Evolutionary conservation across 2,113 vertebrate genomes (phyloP).

Genomic region (Eubucco bourcierii): DNA sequence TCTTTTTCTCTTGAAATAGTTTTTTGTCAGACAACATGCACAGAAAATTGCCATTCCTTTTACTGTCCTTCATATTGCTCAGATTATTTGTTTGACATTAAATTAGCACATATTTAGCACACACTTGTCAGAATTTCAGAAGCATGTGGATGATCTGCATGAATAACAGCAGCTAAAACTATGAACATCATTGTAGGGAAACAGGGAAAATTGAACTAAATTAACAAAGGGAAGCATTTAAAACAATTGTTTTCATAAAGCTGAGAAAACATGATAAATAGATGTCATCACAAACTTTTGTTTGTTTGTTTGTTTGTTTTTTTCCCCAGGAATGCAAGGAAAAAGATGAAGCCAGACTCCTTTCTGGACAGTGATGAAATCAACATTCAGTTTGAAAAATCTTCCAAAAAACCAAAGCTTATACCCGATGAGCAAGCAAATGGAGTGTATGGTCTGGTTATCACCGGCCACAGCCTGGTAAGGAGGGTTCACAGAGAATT

Average conservation of each 20-base stretch:
- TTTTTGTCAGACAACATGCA: neutral
- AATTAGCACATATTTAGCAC: neutral
- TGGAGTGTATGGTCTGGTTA: conserved; percentile 87
- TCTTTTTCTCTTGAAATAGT: neutral
- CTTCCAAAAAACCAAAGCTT: neutral
- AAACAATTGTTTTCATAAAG: neutral
- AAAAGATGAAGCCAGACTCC: conserved; percentile 81
- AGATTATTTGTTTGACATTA: neutral
- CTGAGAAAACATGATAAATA: neutral
- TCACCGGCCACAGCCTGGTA: conserved; percentile 93
- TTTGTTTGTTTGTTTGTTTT: neutral
- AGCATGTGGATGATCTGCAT: neutral
- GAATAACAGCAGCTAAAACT: neutral
- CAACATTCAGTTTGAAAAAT: conserved; percentile 69
- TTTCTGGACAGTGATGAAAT: conserved; percentile 66
- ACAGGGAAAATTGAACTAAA: neutral
- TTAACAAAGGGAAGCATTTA: neutral
- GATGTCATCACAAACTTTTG: neutral
- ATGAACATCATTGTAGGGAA: neutral
- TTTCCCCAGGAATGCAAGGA: conserved; percentile 78
- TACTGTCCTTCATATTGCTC: neutral
- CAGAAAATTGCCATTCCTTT: neutral
- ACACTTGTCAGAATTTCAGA: neutral
- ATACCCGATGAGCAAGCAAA: conserved; percentile 83
- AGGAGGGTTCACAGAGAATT: conserved; percentile 11